Conservation (phyloP, 2,113 vertebrate genomes). For the Cygnus buccinator region DNA sequence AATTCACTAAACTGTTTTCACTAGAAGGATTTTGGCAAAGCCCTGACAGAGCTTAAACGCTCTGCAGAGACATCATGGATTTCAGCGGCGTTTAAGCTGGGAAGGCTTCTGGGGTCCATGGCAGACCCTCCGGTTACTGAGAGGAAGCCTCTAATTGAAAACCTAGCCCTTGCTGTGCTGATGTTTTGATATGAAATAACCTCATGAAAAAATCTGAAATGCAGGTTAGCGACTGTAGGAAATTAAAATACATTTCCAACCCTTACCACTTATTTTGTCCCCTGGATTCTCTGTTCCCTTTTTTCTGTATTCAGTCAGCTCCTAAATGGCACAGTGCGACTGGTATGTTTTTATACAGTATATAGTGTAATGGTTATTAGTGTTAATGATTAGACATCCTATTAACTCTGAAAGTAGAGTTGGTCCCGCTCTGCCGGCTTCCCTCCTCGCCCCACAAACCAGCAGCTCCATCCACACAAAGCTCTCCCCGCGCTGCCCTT, state of each 20-base stretch:
- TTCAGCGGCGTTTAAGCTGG: background rate
- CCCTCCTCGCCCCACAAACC: background rate
- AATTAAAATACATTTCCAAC: conserved; percentile 8
- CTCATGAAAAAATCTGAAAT: background rate
- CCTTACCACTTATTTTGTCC: background rate
- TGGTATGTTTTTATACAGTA: background rate
- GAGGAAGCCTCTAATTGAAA: background rate
- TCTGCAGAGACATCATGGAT: background rate
- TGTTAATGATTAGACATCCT: background rate
- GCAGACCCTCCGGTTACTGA: background rate
- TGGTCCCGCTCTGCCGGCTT: rapidly evolving
- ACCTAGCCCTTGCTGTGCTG: background rate
- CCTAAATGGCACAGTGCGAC: background rate
- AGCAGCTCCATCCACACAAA: background rate
- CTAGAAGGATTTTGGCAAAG: background rate
- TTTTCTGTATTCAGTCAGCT: background rate
- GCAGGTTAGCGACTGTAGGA: background rate
- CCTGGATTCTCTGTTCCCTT: background rate
- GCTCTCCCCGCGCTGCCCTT: background rate
- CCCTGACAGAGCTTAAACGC: background rate
- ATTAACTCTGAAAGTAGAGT: background rate
- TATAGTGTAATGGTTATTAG: background rate
- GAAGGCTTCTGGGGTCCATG: background rate
- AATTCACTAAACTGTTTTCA: background rate
- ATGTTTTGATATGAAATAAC: background rate